Evolutionary conservation across 2,888 invertebrate species (phyloP), one percentile per base, ranked within the genome.

Genomic region (Drosophila imparisetae): DNA sequence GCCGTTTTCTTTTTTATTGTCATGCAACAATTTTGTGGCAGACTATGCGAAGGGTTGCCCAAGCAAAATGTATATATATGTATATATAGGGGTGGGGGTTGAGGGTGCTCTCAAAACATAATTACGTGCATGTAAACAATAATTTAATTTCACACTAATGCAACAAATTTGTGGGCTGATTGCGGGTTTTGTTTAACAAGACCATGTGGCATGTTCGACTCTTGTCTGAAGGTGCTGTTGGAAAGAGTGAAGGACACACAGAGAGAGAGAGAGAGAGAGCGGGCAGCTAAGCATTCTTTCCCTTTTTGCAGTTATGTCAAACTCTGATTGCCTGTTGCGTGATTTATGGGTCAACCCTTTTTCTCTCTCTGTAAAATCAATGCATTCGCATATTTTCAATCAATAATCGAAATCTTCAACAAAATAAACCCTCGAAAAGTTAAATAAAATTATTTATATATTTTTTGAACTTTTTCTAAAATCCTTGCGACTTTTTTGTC

Each of bases 161-260:
- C 88, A 87, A 88, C 90, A 91, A 92, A 92, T 92, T 92, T 92
- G 92, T 91, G 92, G 92, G 91, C 91, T 92, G 90, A 91, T 92
- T 91, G 86, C 89, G 90, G 89, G 84, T 77, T 79, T 74, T 86
- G 78, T 78, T 83, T 80, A 88, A 86, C 86, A 63, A 10, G 40
- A 60, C 30, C 75, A 79, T 78, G 76, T 59, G 75, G 67, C 70
- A 70, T 58, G 54, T 58, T 38, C 29, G 40, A 57, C 49, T 42
- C 15, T 4, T 24, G 8, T 21, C 21, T 29, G 50, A 50, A 77
- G 77, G 72, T 76, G 71, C 58, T 54, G 36, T 40, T 45, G 45
- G 24, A 45, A 4, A 45, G 45, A 45, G 24, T 4, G 4, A 45
- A 2, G 13, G 18, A 8, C 4, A 21, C 34, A 60, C 24, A 27